Evolutionary conservation across 1,140 invertebrate genomes (phyloP), one percentile per base, ranked within the genome.

Genomic region (Holotrichia oblita): DNA sequence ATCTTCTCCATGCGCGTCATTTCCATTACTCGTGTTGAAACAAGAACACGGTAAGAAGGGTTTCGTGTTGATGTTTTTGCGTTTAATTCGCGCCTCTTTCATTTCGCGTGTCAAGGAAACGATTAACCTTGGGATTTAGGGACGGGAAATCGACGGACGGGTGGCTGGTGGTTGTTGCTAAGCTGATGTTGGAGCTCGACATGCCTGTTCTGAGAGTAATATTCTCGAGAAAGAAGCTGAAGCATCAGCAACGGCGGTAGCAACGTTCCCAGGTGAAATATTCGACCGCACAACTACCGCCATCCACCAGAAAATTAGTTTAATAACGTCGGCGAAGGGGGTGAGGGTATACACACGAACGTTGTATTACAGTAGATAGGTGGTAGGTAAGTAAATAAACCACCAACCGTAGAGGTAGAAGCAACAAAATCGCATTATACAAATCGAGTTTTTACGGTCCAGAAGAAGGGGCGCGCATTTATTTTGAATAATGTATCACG

Each of bases 221-320:
- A 55, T 55, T 17, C 12, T 55, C 48, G 48, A 55, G 17, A 55
- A 55, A 55, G 48, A 55, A 55, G 48, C 48, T 17, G 48, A 6
- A 17, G 42, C 9, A 9, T 44, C 42, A 44, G 8, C 42, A 0
- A 44, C 42, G 42, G 42, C 42, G 17, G 48, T 17, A 17, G 14
- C 48, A n/a, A 55, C 17, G 48, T n/a, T 55, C 48, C 48, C 48
- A 55, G 48, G 48, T 55, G 48, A 55, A 55, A 55, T 55, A 55
- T 55, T 55, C 48, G 48, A 55, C 48, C 48, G 48, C 48, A 55
- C 48, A 55, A 17, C 48, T 17, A 55, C 48, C 48, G 48, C 14
- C 48, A 55, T 55, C 48, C 48, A 55, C 48, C 48, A 55, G 48
- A 55, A 55, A 55, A 55, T 55, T 55, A 55, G 48, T 55, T 55